Conservation (phyloP, 2,797 vertebrate species). For the Enteromius afrohamiltoni region DNA sequence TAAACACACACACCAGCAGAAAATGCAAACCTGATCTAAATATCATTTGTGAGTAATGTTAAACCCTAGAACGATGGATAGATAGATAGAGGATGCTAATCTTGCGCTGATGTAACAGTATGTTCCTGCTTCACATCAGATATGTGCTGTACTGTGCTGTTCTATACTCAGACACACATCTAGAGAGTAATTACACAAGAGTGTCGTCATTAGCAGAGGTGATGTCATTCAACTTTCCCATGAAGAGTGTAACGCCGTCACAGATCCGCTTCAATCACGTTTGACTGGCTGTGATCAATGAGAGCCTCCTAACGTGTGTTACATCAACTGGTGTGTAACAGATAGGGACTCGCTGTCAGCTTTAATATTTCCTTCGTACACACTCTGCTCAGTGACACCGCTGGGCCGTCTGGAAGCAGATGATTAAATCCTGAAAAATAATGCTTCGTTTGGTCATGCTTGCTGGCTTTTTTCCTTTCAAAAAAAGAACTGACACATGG, state of each 20-base stretch:
- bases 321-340: constrained; percentile 13
- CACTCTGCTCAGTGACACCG: constrained; percentile 40
- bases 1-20: background rate
- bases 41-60: background rate
- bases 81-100: no score
- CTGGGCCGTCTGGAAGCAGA: constrained; percentile 52
- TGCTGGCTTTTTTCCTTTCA: background rate
- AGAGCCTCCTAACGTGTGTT: constrained; percentile 11
- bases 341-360: constrained; percentile 60
- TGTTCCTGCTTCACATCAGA: background rate
- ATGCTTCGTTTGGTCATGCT: constrained; percentile 48
- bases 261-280: background rate
- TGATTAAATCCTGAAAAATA: constrained; percentile 66
- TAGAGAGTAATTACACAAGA: background rate
- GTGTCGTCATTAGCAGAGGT: constrained; percentile 17
- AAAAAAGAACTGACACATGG: background rate
- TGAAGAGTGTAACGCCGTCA: constrained; percentile 2
- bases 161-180: background rate
- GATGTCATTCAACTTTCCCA: constrained; percentile 47
- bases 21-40: background rate
- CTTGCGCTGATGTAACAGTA: no score
- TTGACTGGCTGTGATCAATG: constrained; percentile 47
- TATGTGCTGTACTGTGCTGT: background rate
- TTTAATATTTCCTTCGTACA: constrained; percentile 68
- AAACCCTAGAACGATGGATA: background rate